Evolutionary conservation across 2,113 vertebrate species (phyloP).

Genomic region (Chascanopsetta lugubris): DNA sequence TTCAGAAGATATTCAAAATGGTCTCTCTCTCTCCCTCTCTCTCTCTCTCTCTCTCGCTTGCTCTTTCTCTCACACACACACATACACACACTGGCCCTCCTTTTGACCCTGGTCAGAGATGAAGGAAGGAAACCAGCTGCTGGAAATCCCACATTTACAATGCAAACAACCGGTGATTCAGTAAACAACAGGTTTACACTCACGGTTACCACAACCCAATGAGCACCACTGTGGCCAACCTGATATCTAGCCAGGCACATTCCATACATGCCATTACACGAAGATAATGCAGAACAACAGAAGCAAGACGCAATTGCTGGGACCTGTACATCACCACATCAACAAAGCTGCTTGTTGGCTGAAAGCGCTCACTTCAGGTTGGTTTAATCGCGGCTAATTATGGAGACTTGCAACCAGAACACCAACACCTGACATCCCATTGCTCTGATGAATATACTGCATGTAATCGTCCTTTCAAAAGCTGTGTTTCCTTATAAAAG

Average conservation of each 20-base stretch:
- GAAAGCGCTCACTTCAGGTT: not conserved
- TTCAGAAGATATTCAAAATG: not conserved
- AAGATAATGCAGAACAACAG: constrained; percentile 44
- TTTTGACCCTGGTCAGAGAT: not conserved
- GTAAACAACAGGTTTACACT: constrained; percentile 43
- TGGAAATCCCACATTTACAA: constrained; percentile 55
- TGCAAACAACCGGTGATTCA: constrained; percentile 53
- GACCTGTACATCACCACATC: not conserved
- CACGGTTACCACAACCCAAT: constrained; percentile 41
- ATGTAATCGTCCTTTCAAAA: not conserved
- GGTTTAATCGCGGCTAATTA: not conserved
- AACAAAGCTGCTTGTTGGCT: not conserved
- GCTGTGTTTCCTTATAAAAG: too few species aligned
- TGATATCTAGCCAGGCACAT: constrained; percentile 72
- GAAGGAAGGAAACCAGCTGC: constrained; percentile 1
- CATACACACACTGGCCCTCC: constrained; percentile 3
- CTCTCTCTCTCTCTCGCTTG: too few species aligned
- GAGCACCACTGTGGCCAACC: constrained; percentile 45
- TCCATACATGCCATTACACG: constrained; percentile 73
- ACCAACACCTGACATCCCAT: not conserved
- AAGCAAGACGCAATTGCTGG: constrained; percentile 14
- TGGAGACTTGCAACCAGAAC: not conserved
- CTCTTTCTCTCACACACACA: constrained; percentile 38
- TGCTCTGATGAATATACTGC: not conserved
- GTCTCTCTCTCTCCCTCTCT: too few species aligned